phyloP scores from a whole-genome alignment of 2,113 vertebrate species.

The Tor tambroides region DNA sequence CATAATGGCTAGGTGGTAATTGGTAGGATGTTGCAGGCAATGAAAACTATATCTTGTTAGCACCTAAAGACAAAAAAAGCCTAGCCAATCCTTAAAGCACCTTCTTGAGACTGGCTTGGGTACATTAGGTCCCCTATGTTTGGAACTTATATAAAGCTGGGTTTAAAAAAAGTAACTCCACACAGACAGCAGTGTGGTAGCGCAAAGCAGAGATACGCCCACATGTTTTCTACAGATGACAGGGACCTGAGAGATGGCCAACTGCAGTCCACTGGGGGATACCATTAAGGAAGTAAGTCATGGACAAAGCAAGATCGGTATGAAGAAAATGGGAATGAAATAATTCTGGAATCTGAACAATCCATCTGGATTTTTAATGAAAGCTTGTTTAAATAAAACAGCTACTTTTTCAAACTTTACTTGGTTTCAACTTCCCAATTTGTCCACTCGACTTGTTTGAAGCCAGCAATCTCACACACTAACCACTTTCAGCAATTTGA shows the following conservation, averaged over 20 bases:
- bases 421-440: background rate
- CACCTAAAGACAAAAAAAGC: background rate
- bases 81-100: background rate
- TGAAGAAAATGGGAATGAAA: background rate
- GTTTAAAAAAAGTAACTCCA: conserved; percentile 41
- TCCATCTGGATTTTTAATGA: background rate
- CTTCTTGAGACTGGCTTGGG: background rate
- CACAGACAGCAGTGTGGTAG: conserved; percentile 61
- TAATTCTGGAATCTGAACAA: background rate
- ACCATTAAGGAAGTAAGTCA: conserved; percentile 61
- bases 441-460: background rate
- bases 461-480: background rate
- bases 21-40: background rate
- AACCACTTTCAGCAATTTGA: background rate
- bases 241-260: conserved; percentile 64
- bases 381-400: background rate
- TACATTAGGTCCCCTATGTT: background rate
- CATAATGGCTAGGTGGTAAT: background rate
- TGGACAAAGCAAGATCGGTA: conserved; percentile 20
- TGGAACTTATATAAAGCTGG: conserved; percentile 14
- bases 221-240: conserved; percentile 72
- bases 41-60: background rate
- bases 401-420: background rate
- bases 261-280: conserved; percentile 33
- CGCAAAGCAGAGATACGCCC: conserved; percentile 48